Base-by-base conservation (phyloP, 2,797 vertebrate species). In the Prionace glauca region DNA sequence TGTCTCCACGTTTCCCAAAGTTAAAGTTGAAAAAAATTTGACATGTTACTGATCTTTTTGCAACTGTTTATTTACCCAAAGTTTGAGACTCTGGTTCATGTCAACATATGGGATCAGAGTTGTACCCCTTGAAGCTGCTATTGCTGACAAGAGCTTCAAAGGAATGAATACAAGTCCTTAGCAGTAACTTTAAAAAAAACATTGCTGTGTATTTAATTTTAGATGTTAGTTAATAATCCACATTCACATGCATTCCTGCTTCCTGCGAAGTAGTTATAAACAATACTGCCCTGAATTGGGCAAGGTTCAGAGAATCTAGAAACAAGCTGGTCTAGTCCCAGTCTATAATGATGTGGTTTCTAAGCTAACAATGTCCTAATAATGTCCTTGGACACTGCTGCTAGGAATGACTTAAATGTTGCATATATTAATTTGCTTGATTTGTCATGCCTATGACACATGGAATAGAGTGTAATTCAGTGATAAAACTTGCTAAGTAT, bases 251-350 rank as follows among this genome's bases (percentile, higher is more conserved):
- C 88, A 91, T 91, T 91, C 90, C 90, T 92, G 65, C 90, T 92
- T 92, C 90, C 16, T 41, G 65, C 24, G n/a, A 92, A 92, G n/a
- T 92, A 67, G 32, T 92, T 56, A 92, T 36, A 69, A 69, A 24
- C 56, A 90, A 32, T 90, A 90, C 16, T 29, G 29, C 29, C 60
- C 41, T 92, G 90, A n/a, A n/a, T 69, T 69, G 41, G n/a, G 62
- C 5, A 92, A 92, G 3, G 67, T 92, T 2, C 65, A 69, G 65
- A 69, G 20, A 92, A 69, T 69, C 65, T 92, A 36, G 62, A 92
- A 67, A 36, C 90, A 92, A 92, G 90, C 90, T 92, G 90, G 90
- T 92, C 90, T 67, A 92, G 90, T 92, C 90, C 90, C 90, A 92
- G 90, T 92, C 90, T 69, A 92, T 92, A 92, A 92, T 92, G 90